A percentile compares a stretch with the other conserved stretches of the same genome.
These are phyloP conservation scores for Flabesymbios commensalis DNA, from an alignment of 2,888 invertebrate species.

Conservation along the genomic window DNA sequence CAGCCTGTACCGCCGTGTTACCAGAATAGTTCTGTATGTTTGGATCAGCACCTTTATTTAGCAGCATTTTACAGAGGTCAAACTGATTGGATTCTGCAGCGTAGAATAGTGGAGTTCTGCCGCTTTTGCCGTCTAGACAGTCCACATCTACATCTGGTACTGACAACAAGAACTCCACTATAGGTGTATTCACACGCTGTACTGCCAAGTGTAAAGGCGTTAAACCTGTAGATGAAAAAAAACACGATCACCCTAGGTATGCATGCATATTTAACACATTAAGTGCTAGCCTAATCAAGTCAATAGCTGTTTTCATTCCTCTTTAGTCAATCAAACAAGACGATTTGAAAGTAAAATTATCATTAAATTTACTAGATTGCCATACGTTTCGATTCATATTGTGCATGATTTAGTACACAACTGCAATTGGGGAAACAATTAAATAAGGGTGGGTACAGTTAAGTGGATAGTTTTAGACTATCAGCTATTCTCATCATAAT, in stretches of 20 bases:
- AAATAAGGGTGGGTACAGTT: too few species aligned
- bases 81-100: conserved; percentile 3
- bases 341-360: too few species aligned
- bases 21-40: conserved; percentile 16
- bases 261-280: too few species aligned
- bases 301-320: too few species aligned
- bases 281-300: too few species aligned
- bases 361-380: neutral
- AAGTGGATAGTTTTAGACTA: too few species aligned
- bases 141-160: conserved; percentile 12
- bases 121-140: conserved; percentile 21
- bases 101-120: conserved; percentile 21
- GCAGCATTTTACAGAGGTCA: conserved; percentile 1
- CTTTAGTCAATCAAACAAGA: too few species aligned
- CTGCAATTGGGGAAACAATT: too few species aligned
- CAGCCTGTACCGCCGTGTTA: conserved; percentile 13
- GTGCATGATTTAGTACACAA: too few species aligned
- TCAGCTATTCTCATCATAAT: neutral
- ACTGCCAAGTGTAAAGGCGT: conserved; percentile 24
- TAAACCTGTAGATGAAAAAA: conserved; percentile 7
- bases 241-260: neutral
- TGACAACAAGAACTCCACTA: conserved; percentile 6
- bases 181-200: neutral
- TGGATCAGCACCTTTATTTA: conserved; percentile 4
- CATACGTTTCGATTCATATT: neutral